These are phyloP conservation scores for Conus betulinus DNA, from an alignment of 1,140 invertebrate genomes.

Conservation along the genomic window DNA sequence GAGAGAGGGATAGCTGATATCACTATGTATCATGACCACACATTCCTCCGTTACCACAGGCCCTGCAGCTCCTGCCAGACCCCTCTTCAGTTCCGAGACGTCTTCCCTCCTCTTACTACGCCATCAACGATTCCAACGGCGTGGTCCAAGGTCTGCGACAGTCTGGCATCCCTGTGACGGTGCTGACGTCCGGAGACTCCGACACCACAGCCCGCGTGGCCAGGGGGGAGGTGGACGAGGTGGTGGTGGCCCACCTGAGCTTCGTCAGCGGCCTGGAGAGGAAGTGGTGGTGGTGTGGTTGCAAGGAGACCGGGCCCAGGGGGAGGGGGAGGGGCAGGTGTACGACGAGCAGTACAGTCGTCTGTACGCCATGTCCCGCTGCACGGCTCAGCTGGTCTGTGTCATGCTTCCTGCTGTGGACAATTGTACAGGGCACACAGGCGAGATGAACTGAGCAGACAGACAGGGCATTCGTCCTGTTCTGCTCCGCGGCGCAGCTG, in stretches of 20 bases:
- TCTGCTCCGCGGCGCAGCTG: no score
- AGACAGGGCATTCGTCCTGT: no score
- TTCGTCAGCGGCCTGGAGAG: constrained; percentile 1
- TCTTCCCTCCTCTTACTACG: background rate
- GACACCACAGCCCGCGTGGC: background rate
- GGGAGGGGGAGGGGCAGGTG: background rate
- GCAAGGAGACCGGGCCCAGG: background rate
- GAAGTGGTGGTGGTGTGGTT: constrained; percentile 13
- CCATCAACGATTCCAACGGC: background rate
- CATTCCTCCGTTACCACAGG: background rate
- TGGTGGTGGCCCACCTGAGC: background rate
- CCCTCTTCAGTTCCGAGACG: background rate
- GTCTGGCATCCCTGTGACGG: background rate
- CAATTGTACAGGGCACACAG: background rate
- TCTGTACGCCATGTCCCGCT: constrained; percentile 28
- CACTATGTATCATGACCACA: no score
- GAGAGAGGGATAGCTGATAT: no score
- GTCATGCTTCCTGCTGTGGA: constrained; percentile 16
- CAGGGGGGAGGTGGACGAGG: background rate
- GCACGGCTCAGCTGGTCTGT: constrained; percentile 28
- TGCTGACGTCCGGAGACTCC: background rate
- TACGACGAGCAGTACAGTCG: background rate
- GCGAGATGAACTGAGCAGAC: background rate
- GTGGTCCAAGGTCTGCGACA: constrained; percentile 1
- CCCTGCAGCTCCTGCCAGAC: background rate